These are phyloP conservation scores for Schizotus pectinicornis DNA, from an alignment of 2,888 invertebrate species.

Conservation along the genomic window DNA sequence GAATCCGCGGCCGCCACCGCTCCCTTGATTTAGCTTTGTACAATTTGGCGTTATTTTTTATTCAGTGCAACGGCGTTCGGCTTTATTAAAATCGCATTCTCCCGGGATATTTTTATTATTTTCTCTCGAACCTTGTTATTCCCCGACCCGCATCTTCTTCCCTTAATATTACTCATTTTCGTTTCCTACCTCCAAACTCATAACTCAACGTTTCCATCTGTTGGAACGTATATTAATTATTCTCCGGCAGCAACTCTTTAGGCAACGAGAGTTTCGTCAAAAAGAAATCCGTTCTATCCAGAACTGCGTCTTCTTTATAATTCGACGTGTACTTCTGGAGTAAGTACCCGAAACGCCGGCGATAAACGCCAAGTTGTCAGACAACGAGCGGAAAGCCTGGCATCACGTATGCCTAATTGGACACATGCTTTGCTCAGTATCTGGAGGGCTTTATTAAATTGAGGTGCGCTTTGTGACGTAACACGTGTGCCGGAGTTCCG, in stretches of 20 bases:
- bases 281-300: constrained; percentile 1
- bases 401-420: constrained; percentile 27
- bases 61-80: constrained; percentile 9
- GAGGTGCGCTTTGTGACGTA: constrained; percentile 29
- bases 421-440: constrained; percentile 24
- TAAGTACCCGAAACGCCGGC: neutral
- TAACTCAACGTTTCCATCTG: constrained; percentile 24
- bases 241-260: constrained; percentile 16
- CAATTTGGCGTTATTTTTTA: constrained; percentile 10
- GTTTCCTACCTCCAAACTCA: constrained; percentile 16
- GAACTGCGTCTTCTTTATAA: neutral
- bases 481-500: constrained; percentile 7
- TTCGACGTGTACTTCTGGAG: neutral
- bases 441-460: constrained; percentile 33
- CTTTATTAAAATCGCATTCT: constrained; percentile 21
- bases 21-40: neutral
- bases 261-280: constrained; percentile 23
- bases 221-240: constrained; percentile 24
- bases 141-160: constrained; percentile 14
- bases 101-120: constrained; percentile 18
- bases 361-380: neutral
- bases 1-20: neutral
- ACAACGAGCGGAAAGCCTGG: neutral
- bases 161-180: constrained; percentile 26
- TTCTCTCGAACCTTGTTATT: constrained; percentile 23